phyloP scores from a whole-genome alignment of 2,888 invertebrate species.

The Cerastoderma edule region DNA sequence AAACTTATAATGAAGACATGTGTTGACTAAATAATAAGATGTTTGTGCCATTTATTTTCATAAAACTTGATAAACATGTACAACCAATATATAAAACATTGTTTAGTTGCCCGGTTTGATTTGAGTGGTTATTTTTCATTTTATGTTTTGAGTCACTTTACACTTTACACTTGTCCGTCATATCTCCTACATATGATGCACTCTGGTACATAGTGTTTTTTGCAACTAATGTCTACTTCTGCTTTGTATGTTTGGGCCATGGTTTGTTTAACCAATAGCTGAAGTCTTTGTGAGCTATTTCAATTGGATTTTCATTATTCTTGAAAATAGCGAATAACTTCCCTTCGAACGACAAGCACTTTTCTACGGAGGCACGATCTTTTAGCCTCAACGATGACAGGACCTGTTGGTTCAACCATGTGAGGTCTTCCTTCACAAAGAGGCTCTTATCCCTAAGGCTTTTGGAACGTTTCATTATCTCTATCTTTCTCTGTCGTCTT shows the following conservation, averaged over 20 bases:
- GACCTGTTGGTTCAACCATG: background rate
- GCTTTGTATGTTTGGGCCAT: background rate
- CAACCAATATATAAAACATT: too few species aligned
- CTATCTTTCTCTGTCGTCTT: background rate
- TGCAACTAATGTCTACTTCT: background rate
- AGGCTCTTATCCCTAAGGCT: background rate
- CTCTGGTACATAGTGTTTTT: too few species aligned
- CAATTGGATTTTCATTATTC: background rate
- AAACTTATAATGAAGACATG: too few species aligned
- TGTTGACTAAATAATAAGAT: too few species aligned
- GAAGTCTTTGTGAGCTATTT: background rate
- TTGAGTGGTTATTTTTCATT: too few species aligned
- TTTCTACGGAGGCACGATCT: background rate
- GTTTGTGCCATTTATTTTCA: too few species aligned
- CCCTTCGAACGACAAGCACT: background rate
- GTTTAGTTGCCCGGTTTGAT: too few species aligned
- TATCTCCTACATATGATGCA: too few species aligned
- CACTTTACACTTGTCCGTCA: too few species aligned
- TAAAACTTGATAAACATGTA: too few species aligned
- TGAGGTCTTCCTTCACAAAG: background rate
- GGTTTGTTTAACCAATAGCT: background rate
- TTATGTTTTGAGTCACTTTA: too few species aligned
- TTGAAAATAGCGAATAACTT: background rate
- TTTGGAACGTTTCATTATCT: background rate
- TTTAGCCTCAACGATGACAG: background rate